A percentile compares a stretch with the other conserved stretches of the same genome.
Conservation (phyloP, 1,140 invertebrate genomes). For the Ruditapes philippinarum region DNA sequence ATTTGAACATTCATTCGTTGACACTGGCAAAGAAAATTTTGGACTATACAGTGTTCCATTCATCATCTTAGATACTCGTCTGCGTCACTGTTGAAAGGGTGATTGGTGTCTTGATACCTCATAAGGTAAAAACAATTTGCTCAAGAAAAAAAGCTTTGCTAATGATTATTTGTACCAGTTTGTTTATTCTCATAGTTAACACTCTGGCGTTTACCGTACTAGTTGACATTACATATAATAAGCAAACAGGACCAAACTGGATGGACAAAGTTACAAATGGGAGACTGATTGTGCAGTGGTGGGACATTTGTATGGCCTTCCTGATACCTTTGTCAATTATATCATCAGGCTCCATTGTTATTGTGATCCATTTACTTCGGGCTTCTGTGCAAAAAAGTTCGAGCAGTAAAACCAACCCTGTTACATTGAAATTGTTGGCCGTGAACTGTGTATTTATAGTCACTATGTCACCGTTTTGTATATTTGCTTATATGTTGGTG, state of each 20-base stretch:
- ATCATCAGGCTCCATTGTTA: background rate
- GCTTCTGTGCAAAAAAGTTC: background rate
- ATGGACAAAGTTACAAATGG: background rate
- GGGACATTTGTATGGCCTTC: background rate
- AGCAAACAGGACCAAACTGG: background rate
- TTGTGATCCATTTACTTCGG: background rate
- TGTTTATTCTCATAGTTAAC: background rate
- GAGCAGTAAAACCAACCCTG: background rate
- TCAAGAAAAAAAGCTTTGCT: background rate
- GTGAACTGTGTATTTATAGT: background rate
- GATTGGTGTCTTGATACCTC: background rate
- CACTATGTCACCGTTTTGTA: constrained; percentile 6
- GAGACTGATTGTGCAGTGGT: background rate
- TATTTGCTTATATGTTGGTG: background rate
- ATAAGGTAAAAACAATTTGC: background rate
- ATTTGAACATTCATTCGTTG: background rate
- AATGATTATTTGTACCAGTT: background rate
- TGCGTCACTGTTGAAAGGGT: constrained; percentile 2
- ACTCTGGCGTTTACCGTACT: background rate
- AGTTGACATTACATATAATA: background rate
- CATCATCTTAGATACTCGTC: background rate
- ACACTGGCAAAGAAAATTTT: background rate
- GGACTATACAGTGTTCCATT: background rate
- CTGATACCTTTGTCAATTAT: background rate
- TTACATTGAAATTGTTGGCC: background rate